Evolutionary conservation across 92 coral and sea anemone species (phyloP).

Genomic region (Zoanthus solanderi): DNA sequence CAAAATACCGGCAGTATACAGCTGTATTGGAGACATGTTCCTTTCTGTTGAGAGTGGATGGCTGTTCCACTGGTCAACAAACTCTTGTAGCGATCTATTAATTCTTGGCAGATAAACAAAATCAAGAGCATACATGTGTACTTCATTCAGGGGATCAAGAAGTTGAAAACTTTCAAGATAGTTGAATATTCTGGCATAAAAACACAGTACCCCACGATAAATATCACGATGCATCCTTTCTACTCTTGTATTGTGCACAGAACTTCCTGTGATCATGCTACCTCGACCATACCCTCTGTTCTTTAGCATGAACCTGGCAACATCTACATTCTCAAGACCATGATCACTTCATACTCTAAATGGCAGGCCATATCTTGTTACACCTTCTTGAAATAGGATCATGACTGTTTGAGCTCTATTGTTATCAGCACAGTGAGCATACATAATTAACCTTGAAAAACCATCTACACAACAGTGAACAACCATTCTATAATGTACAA

Average conservation of each 20-base stretch:
- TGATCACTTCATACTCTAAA: too few species aligned
- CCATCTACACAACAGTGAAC: too few species aligned
- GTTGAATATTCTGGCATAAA: constrained; percentile 26
- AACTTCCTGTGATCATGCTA: background rate
- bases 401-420: too few species aligned
- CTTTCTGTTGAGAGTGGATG: constrained; percentile 67
- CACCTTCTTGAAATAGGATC: too few species aligned
- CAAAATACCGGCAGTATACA: constrained; percentile 68
- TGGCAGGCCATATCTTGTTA: too few species aligned
- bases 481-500: too few species aligned
- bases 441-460: too few species aligned
- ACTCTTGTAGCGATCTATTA: too few species aligned
- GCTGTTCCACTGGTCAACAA: constrained; percentile 21
- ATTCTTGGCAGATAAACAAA: background rate
- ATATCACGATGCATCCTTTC: constrained; percentile 53
- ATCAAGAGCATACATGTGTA: constrained; percentile 63
- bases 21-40: constrained; percentile 66
- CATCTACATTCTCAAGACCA: too few species aligned
- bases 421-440: too few species aligned
- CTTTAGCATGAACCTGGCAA: too few species aligned
- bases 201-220: constrained; percentile 50
- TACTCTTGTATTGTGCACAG: constrained; percentile 50
- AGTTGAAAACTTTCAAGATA: constrained; percentile 44
- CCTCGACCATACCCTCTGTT: too few species aligned
- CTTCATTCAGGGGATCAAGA: constrained; percentile 53